Conservation (phyloP, 2,888 invertebrate species). For the Conops quadrifasciatus region DNA sequence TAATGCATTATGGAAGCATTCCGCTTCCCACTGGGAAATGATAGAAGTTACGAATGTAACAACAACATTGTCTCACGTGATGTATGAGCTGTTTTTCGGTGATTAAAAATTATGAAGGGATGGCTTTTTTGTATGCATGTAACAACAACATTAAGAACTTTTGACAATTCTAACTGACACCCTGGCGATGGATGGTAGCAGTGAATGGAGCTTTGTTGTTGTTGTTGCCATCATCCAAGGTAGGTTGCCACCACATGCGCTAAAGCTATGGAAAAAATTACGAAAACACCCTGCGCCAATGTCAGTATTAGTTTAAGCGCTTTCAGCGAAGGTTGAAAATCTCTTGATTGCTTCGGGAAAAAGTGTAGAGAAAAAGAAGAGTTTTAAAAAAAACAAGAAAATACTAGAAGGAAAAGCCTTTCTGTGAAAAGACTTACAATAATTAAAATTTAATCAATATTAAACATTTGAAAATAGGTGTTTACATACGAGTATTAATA, state of each 20-base stretch:
- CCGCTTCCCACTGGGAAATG: too few species aligned
- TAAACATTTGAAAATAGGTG: neutral
- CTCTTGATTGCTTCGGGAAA: neutral
- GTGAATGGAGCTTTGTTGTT: conserved; percentile 6
- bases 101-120: neutral
- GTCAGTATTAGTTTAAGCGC: conserved; percentile 43
- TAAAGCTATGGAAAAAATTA: conserved; percentile 29
- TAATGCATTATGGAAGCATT: too few species aligned
- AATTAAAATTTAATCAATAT: neutral
- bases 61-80: conserved; percentile 4
- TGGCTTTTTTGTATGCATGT: too few species aligned
- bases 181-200: neutral
- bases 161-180: too few species aligned
- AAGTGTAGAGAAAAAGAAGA: neutral
- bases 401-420: conserved; percentile 2
- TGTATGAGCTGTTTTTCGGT: neutral
- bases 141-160: too few species aligned
- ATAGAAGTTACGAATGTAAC: neutral
- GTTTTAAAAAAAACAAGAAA: neutral
- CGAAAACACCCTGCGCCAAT: conserved; percentile 46
- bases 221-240: neutral
- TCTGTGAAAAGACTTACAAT: neutral
- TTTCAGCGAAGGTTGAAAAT: conserved; percentile 26
- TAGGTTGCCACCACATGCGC: neutral
- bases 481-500: too few species aligned